These are phyloP conservation scores for Hirundo rustica DNA, from an alignment of 2,797 vertebrate species.

Conservation along the genomic window DNA sequence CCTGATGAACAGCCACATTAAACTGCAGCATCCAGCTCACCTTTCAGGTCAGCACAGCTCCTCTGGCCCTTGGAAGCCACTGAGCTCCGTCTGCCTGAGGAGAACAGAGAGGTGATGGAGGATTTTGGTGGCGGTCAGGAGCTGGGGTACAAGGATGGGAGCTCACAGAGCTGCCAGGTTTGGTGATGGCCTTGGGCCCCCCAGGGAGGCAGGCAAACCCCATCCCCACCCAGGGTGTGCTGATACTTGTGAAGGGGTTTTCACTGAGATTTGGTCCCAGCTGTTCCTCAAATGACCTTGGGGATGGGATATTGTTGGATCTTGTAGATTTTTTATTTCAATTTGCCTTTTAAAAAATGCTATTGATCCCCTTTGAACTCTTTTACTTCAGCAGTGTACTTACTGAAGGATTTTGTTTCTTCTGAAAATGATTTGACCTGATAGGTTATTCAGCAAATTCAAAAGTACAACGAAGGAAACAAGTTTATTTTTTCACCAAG, in stretches of 20 bases:
- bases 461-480: neutral
- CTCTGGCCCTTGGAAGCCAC: neutral
- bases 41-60: neutral
- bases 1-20: neutral
- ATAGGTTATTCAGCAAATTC: neutral
- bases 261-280: neutral
- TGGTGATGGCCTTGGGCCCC: neutral
- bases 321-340: neutral
- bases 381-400: neutral
- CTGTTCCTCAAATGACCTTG: neutral
- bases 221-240: neutral
- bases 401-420: conserved; percentile 6
- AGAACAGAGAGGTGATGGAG: neutral
- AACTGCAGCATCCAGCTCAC: neutral
- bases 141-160: neutral
- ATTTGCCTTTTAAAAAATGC: neutral
- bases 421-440: conserved; percentile 5
- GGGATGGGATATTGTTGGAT: neutral
- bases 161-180: neutral
- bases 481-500: neutral
- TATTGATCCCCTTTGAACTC: neutral
- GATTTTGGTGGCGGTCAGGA: neutral
- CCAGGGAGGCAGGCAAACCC: neutral
- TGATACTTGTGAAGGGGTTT: neutral
- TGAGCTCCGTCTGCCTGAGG: neutral